Base-by-base conservation (phyloP, 2,113 vertebrate species). In the Petromus typicus region DNA sequence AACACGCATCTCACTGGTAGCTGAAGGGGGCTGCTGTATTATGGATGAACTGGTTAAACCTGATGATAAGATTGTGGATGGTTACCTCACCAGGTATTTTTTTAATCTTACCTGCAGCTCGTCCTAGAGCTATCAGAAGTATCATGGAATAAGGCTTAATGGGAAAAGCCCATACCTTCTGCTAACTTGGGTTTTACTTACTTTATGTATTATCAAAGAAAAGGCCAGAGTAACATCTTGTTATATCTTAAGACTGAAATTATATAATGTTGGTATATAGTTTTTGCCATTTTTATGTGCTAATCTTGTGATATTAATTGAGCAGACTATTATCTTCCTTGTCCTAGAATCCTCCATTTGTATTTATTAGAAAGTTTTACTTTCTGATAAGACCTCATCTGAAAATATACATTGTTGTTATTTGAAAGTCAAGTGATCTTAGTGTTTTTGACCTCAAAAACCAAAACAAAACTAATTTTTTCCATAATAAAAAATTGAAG, bases 41-140 rank as follows among this genome's bases (percentile, higher is more conserved):
- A 90, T 99, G 97, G 98, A 99, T 2, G 98, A 99, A 1, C 98
- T 99, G 6, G 98, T 99, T 87, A 99, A 99, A 94, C 99, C 99
- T 2, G 95, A 97, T 61, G 98, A 97, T 82, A 91, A n/a, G 1
- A 98, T 99, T 93, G 2, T 98, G 23, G 94, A 99, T 51, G 48
- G 48, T 98, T 99, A 99, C 97, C 96, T 98, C 84, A 99, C 99
- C 93, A 98, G 97, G 99, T 99, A 98, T 80, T 94, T 90, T 43
- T 90, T 43, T 43, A 71, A 78, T 25, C 7, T 73, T n/a, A n/a
- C 32, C 40, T n/a, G 0, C 48, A 76, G 75, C 32, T 61, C 0
- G 9, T 66, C n/a, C 30, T 25, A 93, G 3, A 81, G 43, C n/a
- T 84, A n/a, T 66, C 75, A 81, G 22, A 18, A 69, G 27, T 30